Evolutionary conservation across 1,140 invertebrate genomes (phyloP).

Genomic region (Apolygus lucorum): DNA sequence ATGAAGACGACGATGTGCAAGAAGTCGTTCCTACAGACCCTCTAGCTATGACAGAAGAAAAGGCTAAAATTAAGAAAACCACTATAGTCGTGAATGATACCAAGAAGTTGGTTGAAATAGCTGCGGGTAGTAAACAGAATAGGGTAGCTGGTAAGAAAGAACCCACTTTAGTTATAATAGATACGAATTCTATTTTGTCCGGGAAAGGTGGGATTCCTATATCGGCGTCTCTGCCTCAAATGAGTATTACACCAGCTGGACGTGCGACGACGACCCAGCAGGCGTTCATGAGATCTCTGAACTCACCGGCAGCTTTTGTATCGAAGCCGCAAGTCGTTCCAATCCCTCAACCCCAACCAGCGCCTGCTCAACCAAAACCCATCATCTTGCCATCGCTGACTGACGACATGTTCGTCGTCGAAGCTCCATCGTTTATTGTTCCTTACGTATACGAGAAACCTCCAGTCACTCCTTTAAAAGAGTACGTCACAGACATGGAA

Average conservation of each 20-base stretch:
- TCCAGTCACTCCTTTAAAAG: slow-evolving; percentile 63
- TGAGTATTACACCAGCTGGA: slow-evolving; percentile 28
- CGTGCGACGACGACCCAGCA: slow-evolving; percentile 2
- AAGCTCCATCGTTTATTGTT: slow-evolving; percentile 83
- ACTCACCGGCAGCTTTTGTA: slow-evolving; percentile 11
- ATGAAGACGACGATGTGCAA: slow-evolving; percentile 38
- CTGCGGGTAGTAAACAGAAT: slow-evolving; percentile 44
- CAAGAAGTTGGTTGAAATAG: slow-evolving; percentile 61
- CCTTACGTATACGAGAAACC: slow-evolving; percentile 88
- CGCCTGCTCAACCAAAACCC: slow-evolving; percentile 41
- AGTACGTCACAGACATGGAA: slow-evolving; percentile 59
- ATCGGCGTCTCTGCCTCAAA: slow-evolving; percentile 34
- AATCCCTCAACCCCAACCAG: slow-evolving; percentile 37
- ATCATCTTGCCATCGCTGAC: slow-evolving; percentile 66
- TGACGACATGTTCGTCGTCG: slow-evolving; percentile 83
- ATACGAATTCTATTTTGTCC: slow-evolving; percentile 61
- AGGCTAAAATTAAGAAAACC: slow-evolving; percentile 43
- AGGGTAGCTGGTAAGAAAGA: slow-evolving; percentile 49
- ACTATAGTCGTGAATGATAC: slow-evolving; percentile 65
- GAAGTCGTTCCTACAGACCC: slow-evolving; percentile 46
- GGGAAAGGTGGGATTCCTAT: slow-evolving; percentile 53
- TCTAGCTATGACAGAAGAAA: slow-evolving; percentile 45
- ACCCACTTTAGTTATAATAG: slow-evolving; percentile 66
- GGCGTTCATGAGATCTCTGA: slow-evolving; percentile 1
- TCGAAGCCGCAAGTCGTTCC: slow-evolving; percentile 12